Evolutionary conservation across 2,113 vertebrate species (phyloP).

Genomic region (Nansenia antarctica): DNA sequence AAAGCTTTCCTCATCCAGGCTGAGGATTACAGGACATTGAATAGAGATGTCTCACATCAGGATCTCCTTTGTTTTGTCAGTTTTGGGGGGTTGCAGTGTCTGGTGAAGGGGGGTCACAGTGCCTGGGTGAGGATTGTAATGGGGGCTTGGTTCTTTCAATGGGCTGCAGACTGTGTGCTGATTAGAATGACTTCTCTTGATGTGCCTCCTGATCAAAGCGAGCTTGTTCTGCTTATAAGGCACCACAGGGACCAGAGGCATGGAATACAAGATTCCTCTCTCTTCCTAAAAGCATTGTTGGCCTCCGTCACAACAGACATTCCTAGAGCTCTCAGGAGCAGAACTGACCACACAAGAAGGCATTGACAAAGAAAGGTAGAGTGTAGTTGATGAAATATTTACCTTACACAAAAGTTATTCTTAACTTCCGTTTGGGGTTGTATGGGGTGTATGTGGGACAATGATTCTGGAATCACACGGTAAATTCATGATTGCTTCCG

Average conservation of each 20-base stretch:
- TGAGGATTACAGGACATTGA: too few relatives aligned
- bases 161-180: constrained; percentile 13
- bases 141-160: background rate
- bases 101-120: too few relatives aligned
- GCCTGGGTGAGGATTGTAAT: background rate
- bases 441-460: too few relatives aligned
- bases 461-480: too few relatives aligned
- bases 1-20: too few relatives aligned
- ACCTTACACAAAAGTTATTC: too few relatives aligned
- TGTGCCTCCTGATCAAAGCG: constrained; percentile 32
- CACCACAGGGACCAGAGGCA: constrained; percentile 43
- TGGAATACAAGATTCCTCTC: too few relatives aligned
- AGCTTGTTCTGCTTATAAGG: constrained; percentile 14
- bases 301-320: constrained; percentile 46
- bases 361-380: constrained; percentile 17
- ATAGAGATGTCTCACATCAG: too few relatives aligned
- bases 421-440: too few relatives aligned
- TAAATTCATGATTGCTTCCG: too few relatives aligned
- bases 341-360: constrained; percentile 66
- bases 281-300: constrained; percentile 66
- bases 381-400: constrained; percentile 57
- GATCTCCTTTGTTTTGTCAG: too few relatives aligned
- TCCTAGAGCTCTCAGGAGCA: constrained; percentile 51
- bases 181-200: constrained; percentile 38
- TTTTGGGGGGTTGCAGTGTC: too few relatives aligned